These are phyloP conservation scores for Cyclina sinensis DNA, from an alignment of 1,140 invertebrate species.

Conservation along the genomic window DNA sequence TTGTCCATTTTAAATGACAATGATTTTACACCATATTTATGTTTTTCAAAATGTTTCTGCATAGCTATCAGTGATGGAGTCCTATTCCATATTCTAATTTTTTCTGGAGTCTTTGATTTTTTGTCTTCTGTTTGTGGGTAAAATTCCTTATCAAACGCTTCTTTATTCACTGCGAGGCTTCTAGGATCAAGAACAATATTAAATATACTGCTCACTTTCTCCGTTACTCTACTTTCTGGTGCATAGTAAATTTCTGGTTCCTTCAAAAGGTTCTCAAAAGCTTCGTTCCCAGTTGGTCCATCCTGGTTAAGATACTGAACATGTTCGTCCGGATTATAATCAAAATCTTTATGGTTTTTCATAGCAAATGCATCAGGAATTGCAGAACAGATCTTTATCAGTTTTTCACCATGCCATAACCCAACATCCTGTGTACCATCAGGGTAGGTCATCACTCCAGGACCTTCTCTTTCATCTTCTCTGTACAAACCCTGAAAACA, in stretches of 20 bases:
- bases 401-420: slow-evolving; percentile 83
- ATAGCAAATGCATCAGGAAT: slow-evolving; percentile 79
- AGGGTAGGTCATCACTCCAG: slow-evolving; percentile 84
- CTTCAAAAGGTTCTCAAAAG: slow-evolving; percentile 7
- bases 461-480: slow-evolving; percentile 85
- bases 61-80: slow-evolving; percentile 82
- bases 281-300: slow-evolving; percentile 34
- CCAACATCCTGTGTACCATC: slow-evolving; percentile 85
- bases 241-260: slow-evolving; percentile 70
- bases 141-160: slow-evolving; percentile 82
- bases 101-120: slow-evolving; percentile 61
- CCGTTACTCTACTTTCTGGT: slow-evolving; percentile 70
- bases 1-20: slow-evolving; percentile 79
- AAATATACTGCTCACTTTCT: slow-evolving; percentile 79
- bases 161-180: slow-evolving; percentile 81
- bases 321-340: slow-evolving; percentile 81
- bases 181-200: slow-evolving; percentile 79
- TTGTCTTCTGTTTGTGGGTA: slow-evolving; percentile 72
- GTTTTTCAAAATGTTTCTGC: slow-evolving; percentile 82
- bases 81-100: slow-evolving; percentile 80
- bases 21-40: slow-evolving; percentile 66
- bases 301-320: slow-evolving; percentile 72
- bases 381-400: slow-evolving; percentile 81
- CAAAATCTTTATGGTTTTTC: slow-evolving; percentile 81
- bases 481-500: slow-evolving; percentile 85